Base-by-base conservation (phyloP, 1,140 invertebrate species). In the Brevipalpus yothersi region DNA sequence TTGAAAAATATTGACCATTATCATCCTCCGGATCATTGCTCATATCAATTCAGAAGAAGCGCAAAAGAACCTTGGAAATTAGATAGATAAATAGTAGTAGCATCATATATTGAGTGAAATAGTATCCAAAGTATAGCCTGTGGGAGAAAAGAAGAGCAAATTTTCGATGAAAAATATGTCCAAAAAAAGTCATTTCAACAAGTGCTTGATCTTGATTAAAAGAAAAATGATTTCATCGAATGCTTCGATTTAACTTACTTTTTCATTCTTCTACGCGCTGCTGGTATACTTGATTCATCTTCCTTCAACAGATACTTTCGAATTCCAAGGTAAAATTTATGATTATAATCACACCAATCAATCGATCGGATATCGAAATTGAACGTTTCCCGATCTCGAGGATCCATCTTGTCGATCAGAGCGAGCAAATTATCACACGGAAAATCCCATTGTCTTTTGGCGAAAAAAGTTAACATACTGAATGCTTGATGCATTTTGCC, bases 381-480 rank as follows among this genome's bases (percentile, higher is more conserved):
- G 66, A 84, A 85, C 31, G 78, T n/a, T 31, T 49, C 4, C 40
- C 45, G 31, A 41, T 63, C 62, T 13, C 17, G 31, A 13, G 13
- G 9, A 13, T 19, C 12, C 21, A 63, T 17, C 19, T 10, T n/a
- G 12, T 56, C 23, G 17, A 31, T 41, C 11, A 93, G 68, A 1
- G 71, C 67, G 15, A 78, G 65, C 41, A 83, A 75, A 60, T 88
- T 86, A 1, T 77, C 69, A 63, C 86, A 87, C 21, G 71, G 67
- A 67, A 92, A 92, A 5, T 74, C 72, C 87, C 87, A 93, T 67
- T 87, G 76, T 61, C 84, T 79, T 0, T 74, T 78, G 0, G 83
- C 76, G 65, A 89, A 94, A 66, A 82, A 84, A 49, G 79, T 72
- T 4, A 93, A 66, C 5, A 82, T 83, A 10, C 71, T 72, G 49